These are phyloP conservation scores for Sternotherus odoratus DNA, from an alignment of 2,797 vertebrate species.

Conservation along the genomic window DNA sequence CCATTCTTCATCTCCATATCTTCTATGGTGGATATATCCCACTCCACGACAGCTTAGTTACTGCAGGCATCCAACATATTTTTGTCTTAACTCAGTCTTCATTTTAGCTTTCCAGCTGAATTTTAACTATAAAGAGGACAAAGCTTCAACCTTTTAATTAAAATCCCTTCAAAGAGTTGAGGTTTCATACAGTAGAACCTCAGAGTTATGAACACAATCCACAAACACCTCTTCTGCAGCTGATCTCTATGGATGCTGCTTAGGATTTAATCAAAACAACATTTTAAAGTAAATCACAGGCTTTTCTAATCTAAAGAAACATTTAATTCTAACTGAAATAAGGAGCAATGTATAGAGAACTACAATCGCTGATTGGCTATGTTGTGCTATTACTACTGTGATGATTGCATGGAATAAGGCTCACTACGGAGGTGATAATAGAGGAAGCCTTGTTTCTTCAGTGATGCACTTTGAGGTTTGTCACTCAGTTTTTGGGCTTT, in stretches of 20 bases:
- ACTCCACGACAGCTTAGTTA: not conserved
- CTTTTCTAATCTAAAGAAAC: not conserved
- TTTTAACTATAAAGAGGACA: not conserved
- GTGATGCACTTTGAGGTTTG: accelerated
- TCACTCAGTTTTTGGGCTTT: not conserved
- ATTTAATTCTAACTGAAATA: not conserved
- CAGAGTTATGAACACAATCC: no score
- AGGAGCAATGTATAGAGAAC: not conserved
- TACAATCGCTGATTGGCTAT: not conserved
- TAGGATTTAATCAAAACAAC: not conserved
- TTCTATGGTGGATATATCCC: not conserved
- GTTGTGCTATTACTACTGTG: not conserved
- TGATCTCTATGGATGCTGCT: not conserved
- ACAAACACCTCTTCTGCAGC: not conserved
- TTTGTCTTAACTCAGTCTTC: not conserved
- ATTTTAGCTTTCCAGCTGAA: not conserved
- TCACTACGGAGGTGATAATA: not conserved
- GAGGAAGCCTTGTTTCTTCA: not conserved
- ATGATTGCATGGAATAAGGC: not conserved
- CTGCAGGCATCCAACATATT: not conserved
- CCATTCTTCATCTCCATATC: not conserved
- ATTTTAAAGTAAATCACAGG: not conserved
- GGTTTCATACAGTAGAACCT: not conserved
- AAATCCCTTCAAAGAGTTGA: not conserved
- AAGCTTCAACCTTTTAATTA: not conserved